Conservation (phyloP, 35 echinoderm and acorn worm species). For the Apostichopus japonicus region DNA sequence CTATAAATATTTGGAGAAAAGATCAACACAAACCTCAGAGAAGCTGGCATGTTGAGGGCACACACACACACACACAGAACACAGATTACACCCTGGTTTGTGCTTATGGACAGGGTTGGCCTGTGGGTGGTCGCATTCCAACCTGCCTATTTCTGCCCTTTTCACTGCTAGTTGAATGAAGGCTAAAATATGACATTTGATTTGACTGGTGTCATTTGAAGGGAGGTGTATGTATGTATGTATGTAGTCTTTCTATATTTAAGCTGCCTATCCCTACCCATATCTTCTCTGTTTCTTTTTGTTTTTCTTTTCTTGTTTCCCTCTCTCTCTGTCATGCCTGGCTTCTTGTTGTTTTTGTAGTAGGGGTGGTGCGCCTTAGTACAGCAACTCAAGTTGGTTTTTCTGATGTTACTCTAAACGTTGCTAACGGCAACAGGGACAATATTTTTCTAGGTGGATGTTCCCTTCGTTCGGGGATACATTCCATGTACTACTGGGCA, state of each 20-base stretch:
- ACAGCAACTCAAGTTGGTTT: neutral
- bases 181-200: too few relatives aligned
- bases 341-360: conserved; percentile 9
- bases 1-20: conserved; percentile 56
- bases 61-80: neutral
- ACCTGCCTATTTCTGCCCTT: neutral
- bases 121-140: conserved; percentile 57
- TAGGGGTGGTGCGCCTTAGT: neutral
- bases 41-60: conserved; percentile 31
- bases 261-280: too few relatives aligned
- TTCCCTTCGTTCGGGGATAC: neutral
- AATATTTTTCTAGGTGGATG: conserved; percentile 45
- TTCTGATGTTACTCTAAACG: conserved; percentile 1
- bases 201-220: too few relatives aligned
- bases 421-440: conserved; percentile 17
- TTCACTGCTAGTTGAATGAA: neutral
- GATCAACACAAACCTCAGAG: conserved; percentile 9
- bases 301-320: neutral
- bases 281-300: too few relatives aligned
- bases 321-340: neutral
- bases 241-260: too few relatives aligned
- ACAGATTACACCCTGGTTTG: neutral
- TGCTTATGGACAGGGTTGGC: neutral
- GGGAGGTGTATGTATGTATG: too few relatives aligned
- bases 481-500: neutral